phyloP scores from a whole-genome alignment of 2,888 invertebrate species.

The Sussaba pulchella region DNA sequence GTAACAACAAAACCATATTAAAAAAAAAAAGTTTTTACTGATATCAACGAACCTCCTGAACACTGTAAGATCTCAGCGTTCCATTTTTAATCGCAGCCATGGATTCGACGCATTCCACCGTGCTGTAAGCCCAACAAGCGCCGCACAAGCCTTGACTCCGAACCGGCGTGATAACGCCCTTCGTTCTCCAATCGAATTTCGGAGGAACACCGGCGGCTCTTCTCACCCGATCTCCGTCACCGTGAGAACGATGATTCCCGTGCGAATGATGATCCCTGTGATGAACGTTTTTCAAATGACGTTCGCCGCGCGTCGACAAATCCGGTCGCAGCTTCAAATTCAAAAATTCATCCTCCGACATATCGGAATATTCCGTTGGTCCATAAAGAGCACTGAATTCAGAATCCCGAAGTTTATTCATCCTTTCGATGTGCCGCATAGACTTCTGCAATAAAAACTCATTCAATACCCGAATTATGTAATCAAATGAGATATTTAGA shows the following conservation, averaged over 20 bases:
- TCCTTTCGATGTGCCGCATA: conserved; percentile 83
- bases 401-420: conserved; percentile 83
- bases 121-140: conserved; percentile 95
- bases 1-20: no score
- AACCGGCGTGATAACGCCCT: conserved; percentile 88
- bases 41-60: conserved; percentile 87
- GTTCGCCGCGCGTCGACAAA: conserved; percentile 74
- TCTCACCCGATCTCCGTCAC: conserved; percentile 62
- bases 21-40: conserved; percentile 54
- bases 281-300: conserved; percentile 73
- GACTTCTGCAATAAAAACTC: conserved; percentile 82
- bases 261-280: conserved; percentile 70
- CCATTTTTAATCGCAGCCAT: conserved; percentile 90
- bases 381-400: conserved; percentile 86
- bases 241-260: conserved; percentile 51
- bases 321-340: conserved; percentile 80
- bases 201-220: conserved; percentile 74
- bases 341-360: conserved; percentile 87
- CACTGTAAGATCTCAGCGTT: conserved; percentile 87
- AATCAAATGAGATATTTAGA: conserved; percentile 7
- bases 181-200: conserved; percentile 87
- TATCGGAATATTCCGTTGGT: conserved; percentile 87
- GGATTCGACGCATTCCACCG: conserved; percentile 90
- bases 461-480: conserved; percentile 9
- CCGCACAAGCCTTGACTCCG: conserved; percentile 92